A percentile compares a stretch with the other conserved stretches of the same genome.
Conservation (phyloP, 2,888 invertebrate species). For the Perithous albicinctus region DNA sequence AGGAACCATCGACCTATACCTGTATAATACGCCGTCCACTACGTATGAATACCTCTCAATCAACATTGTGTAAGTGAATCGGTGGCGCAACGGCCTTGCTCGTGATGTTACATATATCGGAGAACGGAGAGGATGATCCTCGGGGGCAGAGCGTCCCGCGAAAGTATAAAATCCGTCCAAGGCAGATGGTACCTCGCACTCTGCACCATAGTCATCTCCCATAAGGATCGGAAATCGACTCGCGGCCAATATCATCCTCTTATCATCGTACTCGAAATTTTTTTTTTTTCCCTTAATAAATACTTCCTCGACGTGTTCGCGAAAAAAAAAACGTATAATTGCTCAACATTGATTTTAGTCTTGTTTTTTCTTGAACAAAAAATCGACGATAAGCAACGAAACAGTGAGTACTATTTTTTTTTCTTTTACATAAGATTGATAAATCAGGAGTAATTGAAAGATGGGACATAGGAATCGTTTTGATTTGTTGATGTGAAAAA, state of each 20-base stretch:
- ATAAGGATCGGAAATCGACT: slow-evolving; percentile 70
- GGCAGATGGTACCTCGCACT: slow-evolving; percentile 81
- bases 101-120: slow-evolving; percentile 82
- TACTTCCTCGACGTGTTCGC: not conserved
- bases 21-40: no score
- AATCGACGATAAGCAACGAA: not conserved
- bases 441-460: not conserved
- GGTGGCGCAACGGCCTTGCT: slow-evolving; percentile 82
- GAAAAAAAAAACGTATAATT: not conserved
- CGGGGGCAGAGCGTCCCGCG: slow-evolving; percentile 72
- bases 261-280: not conserved
- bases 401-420: slow-evolving; percentile 25
- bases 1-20: slow-evolving; percentile 28
- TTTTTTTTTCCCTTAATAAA: not conserved
- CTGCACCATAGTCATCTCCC: slow-evolving; percentile 78
- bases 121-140: slow-evolving; percentile 73
- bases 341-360: not conserved
- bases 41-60: slow-evolving; percentile 42
- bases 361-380: not conserved
- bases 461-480: not conserved
- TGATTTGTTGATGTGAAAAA: not conserved
- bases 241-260: slow-evolving; percentile 7
- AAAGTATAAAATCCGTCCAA: slow-evolving; percentile 81
- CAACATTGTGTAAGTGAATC: slow-evolving; percentile 71
- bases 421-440: not conserved